Evolutionary conservation across 2,113 vertebrate genomes (phyloP), one percentile per base, ranked within the genome.

Genomic region (Xiphophorus maculatus): DNA sequence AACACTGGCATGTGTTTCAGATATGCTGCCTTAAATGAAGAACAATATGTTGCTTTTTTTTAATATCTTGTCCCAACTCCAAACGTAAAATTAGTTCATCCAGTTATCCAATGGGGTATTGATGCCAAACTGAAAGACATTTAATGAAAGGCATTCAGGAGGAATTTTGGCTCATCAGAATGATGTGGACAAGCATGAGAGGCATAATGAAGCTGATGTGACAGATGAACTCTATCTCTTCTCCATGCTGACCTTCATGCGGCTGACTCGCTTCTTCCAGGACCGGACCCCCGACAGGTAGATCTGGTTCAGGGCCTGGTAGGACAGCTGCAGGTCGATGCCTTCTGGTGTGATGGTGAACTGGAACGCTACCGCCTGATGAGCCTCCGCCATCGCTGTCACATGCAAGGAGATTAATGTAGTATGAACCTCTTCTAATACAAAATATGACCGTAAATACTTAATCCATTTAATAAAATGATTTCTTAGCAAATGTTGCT

Each of bases 361-460:
- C 86, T 95, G 95, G 90, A 97, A 96, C 0, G 95, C 95, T 70
- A 95, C 96, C 0, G 97, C 97, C 90, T 97, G 97, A 87, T 95
- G 96, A 37, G 97, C 97, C 77, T 97, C 96, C 0, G 96, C 96
- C 97, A 97, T 97, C 1, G 25, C 92, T 92, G 51, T 22, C 60
- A 63, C 67, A 82, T 25, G 76, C 71, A 82, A 37, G 58, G 68
- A 14, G 5, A 35, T 35, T 9, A 35, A 35, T 35, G 33, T 35
- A 4, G 9, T 9, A 35, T 9, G 33, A 35, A 35, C 33, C 33
- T 35, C 33, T 35, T 9, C 33, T 8, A 35, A 35, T 37, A 37
- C 35, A 37, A 37, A 37, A 37, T 37, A 37, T 12, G 35, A 37
- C 35, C 11, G 35, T 12, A 11, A 37, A 37, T 9, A 11, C 10